Conservation (phyloP, 2,888 invertebrate genomes). For the Tetragonisca angustula region DNA sequence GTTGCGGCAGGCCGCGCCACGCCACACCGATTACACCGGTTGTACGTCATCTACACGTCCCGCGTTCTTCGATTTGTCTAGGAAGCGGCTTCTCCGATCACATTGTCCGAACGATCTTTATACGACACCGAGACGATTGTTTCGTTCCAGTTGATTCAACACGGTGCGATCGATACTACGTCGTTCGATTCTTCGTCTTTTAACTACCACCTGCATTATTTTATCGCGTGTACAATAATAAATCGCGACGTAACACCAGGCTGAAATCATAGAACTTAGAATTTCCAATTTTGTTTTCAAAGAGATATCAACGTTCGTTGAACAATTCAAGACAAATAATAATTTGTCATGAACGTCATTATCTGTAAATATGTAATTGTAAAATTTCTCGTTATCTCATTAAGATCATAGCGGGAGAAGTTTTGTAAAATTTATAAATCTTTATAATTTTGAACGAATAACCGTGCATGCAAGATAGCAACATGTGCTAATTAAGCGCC, state of each 20-base stretch:
- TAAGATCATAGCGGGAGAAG: neutral
- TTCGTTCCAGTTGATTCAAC: neutral
- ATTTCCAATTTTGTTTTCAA: too few relatives aligned
- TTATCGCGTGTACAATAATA: neutral
- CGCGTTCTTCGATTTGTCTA: constrained; percentile 22
- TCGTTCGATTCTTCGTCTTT: neutral
- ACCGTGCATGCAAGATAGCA: neutral
- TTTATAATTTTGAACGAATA: neutral
- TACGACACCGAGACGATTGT: constrained; percentile 1
- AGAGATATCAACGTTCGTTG: too few relatives aligned
- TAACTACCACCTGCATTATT: neutral
- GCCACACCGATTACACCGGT: constrained; percentile 20
- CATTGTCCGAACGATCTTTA: constrained; percentile 8
- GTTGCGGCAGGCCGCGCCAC: constrained; percentile 7
- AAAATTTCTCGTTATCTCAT: neutral
- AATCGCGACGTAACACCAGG: neutral
- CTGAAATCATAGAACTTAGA: too few relatives aligned
- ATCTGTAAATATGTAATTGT: neutral
- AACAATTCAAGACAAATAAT: too few relatives aligned
- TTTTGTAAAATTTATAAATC: neutral
- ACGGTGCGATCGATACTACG: neutral
- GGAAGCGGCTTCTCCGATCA: constrained; percentile 6
- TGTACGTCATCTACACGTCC: neutral
- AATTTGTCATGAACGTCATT: too few relatives aligned
- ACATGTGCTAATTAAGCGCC: neutral